phyloP scores from a whole-genome alignment of 2,797 vertebrate genomes.

The Trichosurus vulpecula region DNA sequence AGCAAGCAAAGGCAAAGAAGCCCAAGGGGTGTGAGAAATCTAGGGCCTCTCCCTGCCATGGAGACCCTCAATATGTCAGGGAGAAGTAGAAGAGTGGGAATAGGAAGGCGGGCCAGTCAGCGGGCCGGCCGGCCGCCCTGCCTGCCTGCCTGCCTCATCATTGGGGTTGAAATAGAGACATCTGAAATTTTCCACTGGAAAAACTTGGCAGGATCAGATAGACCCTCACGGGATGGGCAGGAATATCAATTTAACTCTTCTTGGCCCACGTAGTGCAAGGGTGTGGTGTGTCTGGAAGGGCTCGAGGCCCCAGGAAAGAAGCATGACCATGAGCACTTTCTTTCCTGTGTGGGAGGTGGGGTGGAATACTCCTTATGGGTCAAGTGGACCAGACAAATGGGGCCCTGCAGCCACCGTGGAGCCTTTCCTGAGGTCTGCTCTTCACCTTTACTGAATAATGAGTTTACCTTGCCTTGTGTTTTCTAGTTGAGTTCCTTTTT shows the following conservation, averaged over 20 bases:
- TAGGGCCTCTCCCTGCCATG: not conserved
- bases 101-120: conserved; percentile 38
- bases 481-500: conserved; percentile 66
- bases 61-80: conserved; percentile 26
- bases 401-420: conserved; percentile 64
- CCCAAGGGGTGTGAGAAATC: not conserved
- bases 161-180: conserved; percentile 73
- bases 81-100: conserved; percentile 51
- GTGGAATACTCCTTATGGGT: conserved; percentile 53
- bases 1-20: conserved; percentile 10
- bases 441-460: conserved; percentile 68
- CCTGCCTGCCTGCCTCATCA: conserved; percentile 16
- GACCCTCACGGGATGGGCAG: conserved; percentile 46
- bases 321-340: conserved; percentile 61
- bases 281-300: conserved; percentile 66
- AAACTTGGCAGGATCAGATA: conserved; percentile 71
- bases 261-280: conserved; percentile 61
- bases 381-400: conserved; percentile 64
- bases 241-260: conserved; percentile 71
- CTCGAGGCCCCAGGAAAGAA: conserved; percentile 52
- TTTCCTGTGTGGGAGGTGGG: conserved; percentile 61
- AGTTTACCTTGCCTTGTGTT: conserved; percentile 73
- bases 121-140: not conserved
- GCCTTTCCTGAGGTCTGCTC: conserved; percentile 62
- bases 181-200: conserved; percentile 75